phyloP scores from a whole-genome alignment of 2,888 invertebrate genomes.

The Trypoxylon attenuatum region DNA sequence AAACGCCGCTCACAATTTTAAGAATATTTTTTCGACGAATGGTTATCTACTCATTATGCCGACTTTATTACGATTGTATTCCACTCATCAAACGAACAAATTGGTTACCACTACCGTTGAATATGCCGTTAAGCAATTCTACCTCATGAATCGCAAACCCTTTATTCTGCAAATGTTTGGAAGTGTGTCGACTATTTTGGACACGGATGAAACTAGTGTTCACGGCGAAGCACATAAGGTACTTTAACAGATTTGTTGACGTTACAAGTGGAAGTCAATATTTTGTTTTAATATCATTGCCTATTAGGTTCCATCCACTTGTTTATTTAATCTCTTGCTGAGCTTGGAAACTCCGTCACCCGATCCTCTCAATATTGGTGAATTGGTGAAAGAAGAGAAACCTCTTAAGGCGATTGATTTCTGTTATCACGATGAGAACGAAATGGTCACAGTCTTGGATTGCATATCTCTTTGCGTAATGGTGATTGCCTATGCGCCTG shows the following conservation, averaged over 20 bases:
- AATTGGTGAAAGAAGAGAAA: slow-evolving; percentile 92
- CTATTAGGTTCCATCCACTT: slow-evolving; percentile 92
- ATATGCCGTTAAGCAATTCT: slow-evolving; percentile 99
- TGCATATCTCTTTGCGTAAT: slow-evolving; percentile 99
- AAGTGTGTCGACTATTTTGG: slow-evolving; percentile 96
- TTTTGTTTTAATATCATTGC: slow-evolving; percentile 19
- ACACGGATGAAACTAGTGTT: slow-evolving; percentile 90
- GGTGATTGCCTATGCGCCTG: slow-evolving; percentile 98
- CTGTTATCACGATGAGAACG: slow-evolving; percentile 98
- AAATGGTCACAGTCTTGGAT: slow-evolving; percentile 96
- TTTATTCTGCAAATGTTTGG: slow-evolving; percentile 99
- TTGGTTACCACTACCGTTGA: slow-evolving; percentile 96
- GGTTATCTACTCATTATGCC: slow-evolving; percentile 99
- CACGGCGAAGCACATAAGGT: slow-evolving; percentile 96
- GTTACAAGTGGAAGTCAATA: neutral
- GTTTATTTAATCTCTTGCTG: slow-evolving; percentile 91
- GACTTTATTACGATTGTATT: slow-evolving; percentile 95
- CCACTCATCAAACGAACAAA: slow-evolving; percentile 97
- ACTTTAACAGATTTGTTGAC: neutral
- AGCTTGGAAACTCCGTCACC: slow-evolving; percentile 96
- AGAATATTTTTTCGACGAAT: slow-evolving; percentile 98
- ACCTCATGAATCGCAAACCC: slow-evolving; percentile 97
- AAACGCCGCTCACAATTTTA: slow-evolving; percentile 98
- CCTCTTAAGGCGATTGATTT: slow-evolving; percentile 97
- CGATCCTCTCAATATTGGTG: slow-evolving; percentile 94